A percentile compares a stretch with the other conserved stretches of the same genome.
phyloP scores from a whole-genome alignment of 1,140 invertebrate genomes.

The Antheraea mylitta region DNA sequence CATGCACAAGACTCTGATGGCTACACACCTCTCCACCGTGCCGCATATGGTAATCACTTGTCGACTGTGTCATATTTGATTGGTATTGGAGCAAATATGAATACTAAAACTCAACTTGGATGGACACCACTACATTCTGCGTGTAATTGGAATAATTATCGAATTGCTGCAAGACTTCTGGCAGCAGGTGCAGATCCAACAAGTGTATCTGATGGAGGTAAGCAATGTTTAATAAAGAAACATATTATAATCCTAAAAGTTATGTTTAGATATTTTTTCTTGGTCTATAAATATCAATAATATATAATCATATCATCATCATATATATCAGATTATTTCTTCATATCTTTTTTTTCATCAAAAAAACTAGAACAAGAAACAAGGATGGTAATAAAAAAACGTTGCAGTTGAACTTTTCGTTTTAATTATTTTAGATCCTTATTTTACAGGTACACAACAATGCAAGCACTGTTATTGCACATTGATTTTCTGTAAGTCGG shows the following conservation, averaged over 20 bases:
- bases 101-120: constrained; percentile 87
- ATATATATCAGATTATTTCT: neutral
- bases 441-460: too few relatives aligned
- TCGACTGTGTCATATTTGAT: constrained; percentile 89
- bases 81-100: constrained; percentile 85
- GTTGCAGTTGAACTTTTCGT: too few relatives aligned
- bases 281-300: neutral
- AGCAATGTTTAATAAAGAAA: constrained; percentile 4
- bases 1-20: constrained; percentile 90
- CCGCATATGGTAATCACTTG: constrained; percentile 93
- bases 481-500: too few relatives aligned
- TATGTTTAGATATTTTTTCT: neutral
- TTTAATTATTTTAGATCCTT: too few relatives aligned
- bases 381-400: too few relatives aligned
- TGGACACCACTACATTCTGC: constrained; percentile 97
- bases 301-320: too few relatives aligned
- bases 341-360: too few relatives aligned
- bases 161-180: constrained; percentile 87
- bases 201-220: constrained; percentile 89
- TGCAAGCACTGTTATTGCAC: too few relatives aligned
- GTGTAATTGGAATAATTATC: constrained; percentile 93
- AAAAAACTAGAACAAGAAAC: too few relatives aligned
- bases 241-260: neutral
- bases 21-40: constrained; percentile 89
- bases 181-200: constrained; percentile 93